Evolutionary conservation across 1,140 invertebrate genomes (phyloP), one percentile per base, ranked within the genome.

Genomic region (Megalopta genalis): DNA sequence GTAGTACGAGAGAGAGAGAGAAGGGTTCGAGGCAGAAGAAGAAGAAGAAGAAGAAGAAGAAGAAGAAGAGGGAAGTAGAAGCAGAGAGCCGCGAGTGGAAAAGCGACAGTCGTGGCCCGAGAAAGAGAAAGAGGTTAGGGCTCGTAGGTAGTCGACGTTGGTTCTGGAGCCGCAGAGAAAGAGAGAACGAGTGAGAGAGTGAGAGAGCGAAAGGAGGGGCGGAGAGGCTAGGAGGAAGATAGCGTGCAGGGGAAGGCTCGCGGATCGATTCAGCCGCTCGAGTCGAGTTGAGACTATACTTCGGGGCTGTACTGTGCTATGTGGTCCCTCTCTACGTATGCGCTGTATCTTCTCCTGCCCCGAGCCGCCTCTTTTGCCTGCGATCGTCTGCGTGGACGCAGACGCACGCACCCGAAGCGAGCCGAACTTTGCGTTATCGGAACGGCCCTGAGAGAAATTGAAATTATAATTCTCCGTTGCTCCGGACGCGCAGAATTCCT

Each of bases 251-350:
- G 83, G 87, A 86, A 87, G 80, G 87, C 82, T 77, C 78, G 89
- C 80, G 90, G 91, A 92, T 92, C 91, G 91, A 92, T 92, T 89
- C 91, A 92, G 91, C 91, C 88, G 90, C 90, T 90, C 90, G 90
- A 91, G 90, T 91, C 88, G 90, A 90, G 88, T 90, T 86, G 87
- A 91, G 89, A 90, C 90, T 90, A 89, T 88, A 85, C 87, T 88
- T 82, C 84, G 87, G 81, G 83, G 74, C 74, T 83, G 81, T 83
- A 75, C 78, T 59, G 70, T 63, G 83, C 74, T 81, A 67, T 84
- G 77, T 78, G 74, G 62, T 70, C 74, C 77, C 66, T 77, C 32
- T 32, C 81, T 84, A 71, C 67, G 69, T 80, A 72, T 76, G 67
- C 71, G 77, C 59, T 66, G 54, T 74, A 80, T 70, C 77, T 76